Conservation (phyloP, 2,888 invertebrate species). For the Drosophila acutilabella region DNA sequence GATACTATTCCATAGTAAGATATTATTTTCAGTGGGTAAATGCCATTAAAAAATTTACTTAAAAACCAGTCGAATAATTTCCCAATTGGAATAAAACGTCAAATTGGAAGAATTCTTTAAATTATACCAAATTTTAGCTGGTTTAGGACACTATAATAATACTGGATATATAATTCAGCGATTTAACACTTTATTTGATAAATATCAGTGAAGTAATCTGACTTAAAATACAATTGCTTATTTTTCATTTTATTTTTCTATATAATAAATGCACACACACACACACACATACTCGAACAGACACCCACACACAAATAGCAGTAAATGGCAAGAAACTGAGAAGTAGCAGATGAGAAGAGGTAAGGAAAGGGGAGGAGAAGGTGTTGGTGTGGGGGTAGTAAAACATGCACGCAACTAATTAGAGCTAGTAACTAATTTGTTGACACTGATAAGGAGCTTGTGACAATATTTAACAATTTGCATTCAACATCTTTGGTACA, state of each 20-base stretch:
- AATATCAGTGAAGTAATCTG: constrained; percentile 24
- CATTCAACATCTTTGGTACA: constrained; percentile 57
- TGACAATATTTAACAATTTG: constrained; percentile 43
- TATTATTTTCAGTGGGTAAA: too few species aligned
- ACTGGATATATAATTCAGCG: neutral
- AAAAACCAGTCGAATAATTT: too few species aligned
- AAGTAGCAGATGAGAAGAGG: too few species aligned
- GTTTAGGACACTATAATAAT: neutral
- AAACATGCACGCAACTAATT: constrained; percentile 25
- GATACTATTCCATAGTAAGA: too few species aligned
- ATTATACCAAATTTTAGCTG: too few species aligned
- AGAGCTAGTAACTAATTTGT: constrained; percentile 46
- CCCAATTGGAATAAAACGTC: neutral
- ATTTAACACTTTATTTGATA: constrained; percentile 50
- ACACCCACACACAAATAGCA: neutral
- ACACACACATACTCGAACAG: constrained; percentile 4
- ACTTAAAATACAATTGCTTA: constrained; percentile 49
- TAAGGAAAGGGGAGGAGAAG: neutral
- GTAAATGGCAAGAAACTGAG: too few species aligned
- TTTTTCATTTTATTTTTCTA: constrained; percentile 1
- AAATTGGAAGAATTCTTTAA: too few species aligned
- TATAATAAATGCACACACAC: constrained; percentile 51
- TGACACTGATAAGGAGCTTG: constrained; percentile 54
- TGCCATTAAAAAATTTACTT: too few species aligned
- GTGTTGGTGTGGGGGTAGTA: neutral